A percentile compares a stretch with the other conserved stretches of the same genome.
phyloP scores from a whole-genome alignment of 1,140 invertebrate species.

The Cydia fagiglandana region DNA sequence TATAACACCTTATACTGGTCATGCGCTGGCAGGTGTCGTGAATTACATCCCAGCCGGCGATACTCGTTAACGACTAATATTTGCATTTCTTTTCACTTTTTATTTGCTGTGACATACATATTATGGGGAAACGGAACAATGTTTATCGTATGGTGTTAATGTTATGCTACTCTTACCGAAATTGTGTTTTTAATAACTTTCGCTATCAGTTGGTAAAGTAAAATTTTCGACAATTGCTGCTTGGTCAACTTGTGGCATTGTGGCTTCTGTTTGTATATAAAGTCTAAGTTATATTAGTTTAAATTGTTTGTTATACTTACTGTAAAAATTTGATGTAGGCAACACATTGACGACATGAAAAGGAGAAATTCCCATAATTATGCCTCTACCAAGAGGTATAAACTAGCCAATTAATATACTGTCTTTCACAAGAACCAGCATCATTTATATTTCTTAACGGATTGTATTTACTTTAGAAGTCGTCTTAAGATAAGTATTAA shows the following conservation, averaged over 20 bases:
- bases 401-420: neutral
- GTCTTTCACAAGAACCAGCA: conserved; percentile 3
- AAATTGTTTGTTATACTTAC: too few species aligned
- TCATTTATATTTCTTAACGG: conserved; percentile 9
- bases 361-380: neutral
- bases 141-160: conserved; percentile 15
- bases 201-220: neutral
- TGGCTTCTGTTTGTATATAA: neutral
- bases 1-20: conserved; percentile 15
- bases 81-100: conserved; percentile 41
- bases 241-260: neutral
- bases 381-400: neutral
- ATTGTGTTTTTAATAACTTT: conserved; percentile 13
- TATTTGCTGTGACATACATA: conserved; percentile 33
- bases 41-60: conserved; percentile 12
- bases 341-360: neutral
- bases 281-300: neutral
- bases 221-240: neutral
- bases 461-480: neutral
- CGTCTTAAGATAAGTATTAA: neutral
- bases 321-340: too few species aligned
- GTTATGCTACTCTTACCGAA: conserved; percentile 25
- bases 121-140: conserved; percentile 25
- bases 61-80: conserved; percentile 35
- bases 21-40: neutral